Base-by-base conservation (phyloP, 2,797 vertebrate species). In the Kryptolebias ocellatus region DNA sequence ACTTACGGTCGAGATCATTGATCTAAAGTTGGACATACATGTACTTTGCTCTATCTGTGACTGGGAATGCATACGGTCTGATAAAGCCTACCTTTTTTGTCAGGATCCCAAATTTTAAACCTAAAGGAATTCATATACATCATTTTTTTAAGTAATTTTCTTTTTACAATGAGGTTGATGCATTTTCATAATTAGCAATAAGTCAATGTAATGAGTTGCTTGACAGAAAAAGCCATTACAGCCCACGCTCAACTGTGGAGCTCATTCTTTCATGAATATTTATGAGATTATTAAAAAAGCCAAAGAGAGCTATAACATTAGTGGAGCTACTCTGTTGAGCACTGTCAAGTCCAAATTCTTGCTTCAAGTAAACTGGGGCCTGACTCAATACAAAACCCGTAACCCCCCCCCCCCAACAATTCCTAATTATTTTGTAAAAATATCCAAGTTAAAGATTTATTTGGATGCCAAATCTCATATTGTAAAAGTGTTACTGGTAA, bases 181-280 rank as follows among this genome's bases (percentile, higher is more conserved):
- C 16, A 72, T 85, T 76, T 80, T 83, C 49, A 78, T 72, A 76
- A 83, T 71, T 62, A 73, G 70, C 50, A 45, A 64, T 81, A 39
- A 20, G 73, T 82, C 64, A 76, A 53, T 52, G 65, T 78, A 80
- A 84, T 76, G 62, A 88, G 49, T 64, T 65, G 76, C 57, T 73
- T 81, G 74, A 77, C 83, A 71, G 65, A 64, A 74, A 77, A 83
- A 67, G 64, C 67, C 65, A 79, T 83, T 81, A 76, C 60, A 70
- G 67, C 80, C 72, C 49, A 78, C 9, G 17, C 61, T 64, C 74
- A 81, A 82, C 74, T 70, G 77, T 73, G 72, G 53, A 60, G 60
- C 39, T 53, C 42, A 66, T 45, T 70, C 69, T n/a, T 11, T 46
- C 20, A 68, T 84, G 54, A 76, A 82, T 88, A 85, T 84, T 84